A percentile compares a stretch with the other conserved stretches of the same genome.
phyloP scores from a whole-genome alignment of 2,113 vertebrate species.

The Capreolus pygargus region DNA sequence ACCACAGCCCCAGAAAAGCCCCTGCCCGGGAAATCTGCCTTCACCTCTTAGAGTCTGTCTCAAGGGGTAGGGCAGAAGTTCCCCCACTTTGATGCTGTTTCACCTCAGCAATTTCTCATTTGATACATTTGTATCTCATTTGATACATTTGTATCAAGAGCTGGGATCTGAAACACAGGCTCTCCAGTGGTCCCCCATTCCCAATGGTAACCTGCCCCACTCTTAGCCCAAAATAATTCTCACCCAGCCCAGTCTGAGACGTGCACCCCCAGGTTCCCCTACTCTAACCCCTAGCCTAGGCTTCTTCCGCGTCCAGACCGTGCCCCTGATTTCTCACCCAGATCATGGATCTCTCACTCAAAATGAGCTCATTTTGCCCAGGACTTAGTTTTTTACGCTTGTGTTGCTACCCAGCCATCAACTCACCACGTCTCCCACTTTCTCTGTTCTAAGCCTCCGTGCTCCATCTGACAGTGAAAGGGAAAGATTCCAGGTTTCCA shows the following conservation, averaged over 20 bases:
- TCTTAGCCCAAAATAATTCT: neutral
- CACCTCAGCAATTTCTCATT: neutral
- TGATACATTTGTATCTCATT: too few relatives aligned
- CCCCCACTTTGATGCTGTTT: neutral
- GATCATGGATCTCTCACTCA: neutral
- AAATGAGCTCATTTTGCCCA: neutral
- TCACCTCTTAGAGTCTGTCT: neutral
- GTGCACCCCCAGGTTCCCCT: accelerated
- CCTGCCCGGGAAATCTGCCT: neutral
- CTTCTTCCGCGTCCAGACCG: too few relatives aligned
- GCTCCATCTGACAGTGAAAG: neutral
- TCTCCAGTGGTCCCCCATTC: neutral
- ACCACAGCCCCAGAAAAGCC: neutral
- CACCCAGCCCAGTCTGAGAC: neutral
- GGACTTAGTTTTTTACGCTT: neutral
- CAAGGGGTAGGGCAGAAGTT: neutral
- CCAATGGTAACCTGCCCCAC: neutral
- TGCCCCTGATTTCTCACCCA: neutral
- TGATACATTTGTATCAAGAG: neutral
- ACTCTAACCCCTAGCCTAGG: neutral
- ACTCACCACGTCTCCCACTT: neutral
- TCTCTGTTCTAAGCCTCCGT: neutral
- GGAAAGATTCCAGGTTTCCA: neutral
- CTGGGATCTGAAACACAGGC: neutral
- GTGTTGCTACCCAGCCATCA: neutral